These are phyloP conservation scores for Endotricha flammealis DNA, from an alignment of 2,888 invertebrate species.

Conservation along the genomic window DNA sequence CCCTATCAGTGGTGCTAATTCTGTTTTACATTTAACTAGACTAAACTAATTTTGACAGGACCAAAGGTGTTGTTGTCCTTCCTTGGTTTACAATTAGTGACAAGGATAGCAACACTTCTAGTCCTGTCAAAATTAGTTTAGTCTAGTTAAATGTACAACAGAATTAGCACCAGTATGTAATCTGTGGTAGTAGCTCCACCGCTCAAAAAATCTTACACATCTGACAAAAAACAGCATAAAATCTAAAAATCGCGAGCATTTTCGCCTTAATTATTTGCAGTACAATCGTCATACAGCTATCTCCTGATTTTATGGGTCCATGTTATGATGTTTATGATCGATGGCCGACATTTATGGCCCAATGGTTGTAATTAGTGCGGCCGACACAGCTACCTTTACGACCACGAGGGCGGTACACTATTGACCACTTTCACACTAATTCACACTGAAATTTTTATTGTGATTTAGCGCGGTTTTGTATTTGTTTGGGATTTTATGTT, in stretches of 20 bases:
- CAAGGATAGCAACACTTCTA: too few relatives aligned
- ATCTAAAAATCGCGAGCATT: neutral
- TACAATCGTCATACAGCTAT: conserved; percentile 16
- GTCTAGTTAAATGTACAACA: too few relatives aligned
- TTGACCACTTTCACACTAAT: conserved; percentile 33
- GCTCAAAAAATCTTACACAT: too few relatives aligned
- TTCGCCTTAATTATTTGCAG: conserved; percentile 5
- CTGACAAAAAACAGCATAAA: too few relatives aligned
- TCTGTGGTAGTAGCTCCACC: too few relatives aligned
- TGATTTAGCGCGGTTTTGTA: conserved; percentile 18
- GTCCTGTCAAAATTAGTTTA: too few relatives aligned
- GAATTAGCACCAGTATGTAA: too few relatives aligned
- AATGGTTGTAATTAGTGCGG: conserved; percentile 62
- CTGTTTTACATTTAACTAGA: too few relatives aligned
- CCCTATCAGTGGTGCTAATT: too few relatives aligned
- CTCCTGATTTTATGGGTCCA: conserved; percentile 40
- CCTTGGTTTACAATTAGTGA: too few relatives aligned
- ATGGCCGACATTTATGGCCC: conserved; percentile 62
- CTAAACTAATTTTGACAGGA: too few relatives aligned
- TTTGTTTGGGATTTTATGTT: conserved; percentile 11
- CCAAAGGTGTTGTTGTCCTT: too few relatives aligned
- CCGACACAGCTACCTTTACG: conserved; percentile 32
- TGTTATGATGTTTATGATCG: conserved; percentile 68
- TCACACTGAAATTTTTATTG: conserved; percentile 31
- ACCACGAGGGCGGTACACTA: conserved; percentile 6